Evolutionary conservation across 2,797 vertebrate species (phyloP).

Genomic region (Miichthys miiuy): DNA sequence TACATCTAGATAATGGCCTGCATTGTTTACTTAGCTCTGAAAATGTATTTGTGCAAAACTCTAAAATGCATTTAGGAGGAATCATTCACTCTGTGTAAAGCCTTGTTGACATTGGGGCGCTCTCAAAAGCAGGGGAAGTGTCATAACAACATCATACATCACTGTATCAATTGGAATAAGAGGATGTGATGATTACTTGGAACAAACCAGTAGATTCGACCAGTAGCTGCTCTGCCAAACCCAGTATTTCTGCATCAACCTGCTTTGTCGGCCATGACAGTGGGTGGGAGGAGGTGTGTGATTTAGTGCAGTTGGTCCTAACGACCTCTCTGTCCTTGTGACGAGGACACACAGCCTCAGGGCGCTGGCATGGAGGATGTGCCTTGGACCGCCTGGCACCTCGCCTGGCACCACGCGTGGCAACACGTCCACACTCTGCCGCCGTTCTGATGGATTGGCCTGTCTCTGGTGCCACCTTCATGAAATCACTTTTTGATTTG

Average conservation of each 20-base stretch:
- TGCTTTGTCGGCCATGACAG: conserved; percentile 75
- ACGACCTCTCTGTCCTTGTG: conserved; percentile 85
- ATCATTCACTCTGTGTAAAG: conserved; percentile 80
- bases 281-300: conserved; percentile 77
- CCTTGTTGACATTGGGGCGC: conserved; percentile 75
- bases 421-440: conserved; percentile 80
- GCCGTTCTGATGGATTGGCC: conserved; percentile 79
- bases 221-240: conserved; percentile 51
- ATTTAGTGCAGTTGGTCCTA: conserved; percentile 83
- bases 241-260: conserved; percentile 69
- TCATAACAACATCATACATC: conserved; percentile 83
- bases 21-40: conserved; percentile 84
- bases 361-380: conserved; percentile 83
- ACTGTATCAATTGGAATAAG: conserved; percentile 78
- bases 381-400: conserved; percentile 82
- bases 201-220: conserved; percentile 66
- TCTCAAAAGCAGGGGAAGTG: conserved; percentile 75
- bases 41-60: conserved; percentile 85
- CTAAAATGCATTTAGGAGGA: conserved; percentile 83
- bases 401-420: conserved; percentile 81
- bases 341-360: conserved; percentile 79
- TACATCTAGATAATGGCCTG: conserved; percentile 84
- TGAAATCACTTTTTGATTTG: conserved; percentile 84
- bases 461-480: conserved; percentile 80
- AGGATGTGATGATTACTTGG: conserved; percentile 67